These are phyloP conservation scores for Eulacestoma nigropectus DNA, from an alignment of 2,113 vertebrate species.

Conservation along the genomic window DNA sequence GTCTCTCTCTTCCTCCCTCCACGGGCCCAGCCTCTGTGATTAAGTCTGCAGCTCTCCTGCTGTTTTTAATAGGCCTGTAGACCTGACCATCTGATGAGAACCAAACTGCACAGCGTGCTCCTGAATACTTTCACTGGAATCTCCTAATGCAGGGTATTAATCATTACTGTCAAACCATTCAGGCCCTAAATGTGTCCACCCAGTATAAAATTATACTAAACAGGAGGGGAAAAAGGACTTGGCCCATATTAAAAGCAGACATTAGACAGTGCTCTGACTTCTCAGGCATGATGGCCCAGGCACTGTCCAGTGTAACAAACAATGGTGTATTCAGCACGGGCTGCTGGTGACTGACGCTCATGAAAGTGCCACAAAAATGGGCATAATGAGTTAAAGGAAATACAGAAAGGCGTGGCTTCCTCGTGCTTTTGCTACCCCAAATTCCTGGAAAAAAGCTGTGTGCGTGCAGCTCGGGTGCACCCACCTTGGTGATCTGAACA, in stretches of 20 bases:
- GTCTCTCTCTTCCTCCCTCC: slow-evolving; percentile 64
- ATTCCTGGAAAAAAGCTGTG: background rate
- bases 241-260: slow-evolving; percentile 58
- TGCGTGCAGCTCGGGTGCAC: background rate
- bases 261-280: background rate
- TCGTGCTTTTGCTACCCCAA: background rate
- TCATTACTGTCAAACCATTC: slow-evolving; percentile 81
- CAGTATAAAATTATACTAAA: slow-evolving; percentile 69
- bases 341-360: background rate
- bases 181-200: slow-evolving; percentile 72
- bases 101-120: slow-evolving; percentile 71
- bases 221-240: slow-evolving; percentile 30
- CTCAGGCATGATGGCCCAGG: background rate
- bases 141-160: slow-evolving; percentile 85
- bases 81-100: slow-evolving; percentile 75
- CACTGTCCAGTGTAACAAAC: background rate
- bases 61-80: slow-evolving; percentile 78
- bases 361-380: background rate
- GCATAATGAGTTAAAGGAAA: background rate
- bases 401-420: background rate
- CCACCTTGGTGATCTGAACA: background rate
- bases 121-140: slow-evolving; percentile 78
- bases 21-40: slow-evolving; percentile 75
- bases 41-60: slow-evolving; percentile 78
- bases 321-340: background rate